Conservation (phyloP, 2,797 vertebrate species). For the Epinephelus awoara region DNA sequence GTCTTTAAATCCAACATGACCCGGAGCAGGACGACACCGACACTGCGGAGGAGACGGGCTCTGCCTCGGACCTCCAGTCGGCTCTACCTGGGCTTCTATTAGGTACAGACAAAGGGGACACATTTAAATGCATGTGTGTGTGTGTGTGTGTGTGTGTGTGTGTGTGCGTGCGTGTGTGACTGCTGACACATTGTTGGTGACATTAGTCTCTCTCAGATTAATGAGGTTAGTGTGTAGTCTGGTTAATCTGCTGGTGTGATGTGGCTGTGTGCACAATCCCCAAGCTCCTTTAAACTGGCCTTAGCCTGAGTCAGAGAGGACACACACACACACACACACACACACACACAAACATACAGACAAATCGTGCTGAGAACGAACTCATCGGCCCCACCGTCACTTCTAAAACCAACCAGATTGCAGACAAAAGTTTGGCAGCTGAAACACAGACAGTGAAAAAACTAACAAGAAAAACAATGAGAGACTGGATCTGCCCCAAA, state of each 20-base stretch:
- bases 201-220: conserved; percentile 72
- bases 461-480: conserved; percentile 53
- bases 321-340: conserved; percentile 22
- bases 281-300: conserved; percentile 69
- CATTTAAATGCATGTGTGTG: conserved; percentile 10
- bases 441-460: conserved; percentile 22
- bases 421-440: conserved; percentile 63
- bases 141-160: conserved; percentile 10
- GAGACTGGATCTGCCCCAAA: conserved; percentile 58
- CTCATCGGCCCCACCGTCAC: conserved; percentile 22
- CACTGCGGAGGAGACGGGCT: conserved; percentile 12
- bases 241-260: conserved; percentile 79
- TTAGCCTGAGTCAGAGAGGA: conserved; percentile 29
- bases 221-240: conserved; percentile 72
- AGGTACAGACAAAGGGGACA: conserved; percentile 25
- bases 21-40: conserved; percentile 20
- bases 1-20: conserved; percentile 45
- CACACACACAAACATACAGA: conserved; percentile 11
- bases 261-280: conserved; percentile 52
- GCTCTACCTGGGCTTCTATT: conserved; percentile 32
- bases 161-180: conserved; percentile 26
- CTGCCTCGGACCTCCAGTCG: conserved; percentile 19
- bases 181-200: conserved; percentile 66
- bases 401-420: conserved; percentile 41
- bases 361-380: conserved; percentile 27